Evolutionary conservation across 2,888 invertebrate genomes (phyloP).

Genomic region (Lordiphosa andalusiaca): DNA sequence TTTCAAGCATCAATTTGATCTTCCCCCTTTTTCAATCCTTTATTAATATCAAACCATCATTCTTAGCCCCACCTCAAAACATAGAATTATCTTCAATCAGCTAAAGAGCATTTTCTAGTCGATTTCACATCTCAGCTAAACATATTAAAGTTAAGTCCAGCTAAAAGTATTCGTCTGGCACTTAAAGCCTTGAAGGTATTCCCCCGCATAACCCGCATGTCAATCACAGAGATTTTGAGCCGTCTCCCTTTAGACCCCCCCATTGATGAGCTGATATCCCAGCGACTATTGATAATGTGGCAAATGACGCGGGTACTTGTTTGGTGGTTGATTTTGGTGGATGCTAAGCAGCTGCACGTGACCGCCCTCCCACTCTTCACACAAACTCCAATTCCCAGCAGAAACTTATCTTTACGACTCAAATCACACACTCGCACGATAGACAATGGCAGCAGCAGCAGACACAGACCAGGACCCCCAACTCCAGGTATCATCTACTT

Average conservation of each 20-base stretch:
- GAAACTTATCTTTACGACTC: conserved; percentile 64
- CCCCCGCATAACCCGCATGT: conserved; percentile 51
- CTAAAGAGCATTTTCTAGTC: conserved; percentile 3
- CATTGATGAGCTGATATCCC: conserved; percentile 31
- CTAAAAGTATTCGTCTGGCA: conserved; percentile 33
- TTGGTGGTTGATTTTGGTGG: conserved; percentile 41
- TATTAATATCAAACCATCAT: no score
- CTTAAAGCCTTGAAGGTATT: conserved; percentile 37
- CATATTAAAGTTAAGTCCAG: conserved; percentile 38
- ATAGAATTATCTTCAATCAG: not conserved
- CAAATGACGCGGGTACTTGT: conserved; percentile 50
- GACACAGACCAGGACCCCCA: conserved; percentile 12
- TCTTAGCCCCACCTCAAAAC: no score
- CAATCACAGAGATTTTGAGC: conserved; percentile 64
- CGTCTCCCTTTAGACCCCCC: not conserved
- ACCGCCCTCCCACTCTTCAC: conserved; percentile 43
- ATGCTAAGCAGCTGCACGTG: conserved; percentile 73
- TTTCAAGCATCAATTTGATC: no score
- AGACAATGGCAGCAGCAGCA: conserved; percentile 14
- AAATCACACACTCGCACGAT: conserved; percentile 55
- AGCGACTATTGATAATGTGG: conserved; percentile 54
- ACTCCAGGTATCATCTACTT: conserved; percentile 45
- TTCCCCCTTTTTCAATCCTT: no score
- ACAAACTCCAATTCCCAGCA: conserved; percentile 38
- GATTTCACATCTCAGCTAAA: not conserved